Evolutionary conservation across 2,797 vertebrate genomes (phyloP).

Genomic region (Gymnoscopelus braueri): DNA sequence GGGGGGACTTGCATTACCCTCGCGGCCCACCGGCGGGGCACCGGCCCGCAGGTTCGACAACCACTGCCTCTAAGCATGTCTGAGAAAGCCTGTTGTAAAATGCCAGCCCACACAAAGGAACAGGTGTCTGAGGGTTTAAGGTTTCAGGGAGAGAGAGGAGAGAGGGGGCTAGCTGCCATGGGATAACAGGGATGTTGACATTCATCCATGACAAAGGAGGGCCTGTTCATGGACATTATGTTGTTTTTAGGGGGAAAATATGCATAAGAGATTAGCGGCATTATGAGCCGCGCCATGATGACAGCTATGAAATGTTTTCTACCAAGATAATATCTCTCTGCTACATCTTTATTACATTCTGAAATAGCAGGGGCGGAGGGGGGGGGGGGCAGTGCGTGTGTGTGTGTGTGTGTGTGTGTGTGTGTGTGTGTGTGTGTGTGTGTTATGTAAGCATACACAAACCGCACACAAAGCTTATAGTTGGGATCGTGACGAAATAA

Average conservation of each 20-base stretch:
- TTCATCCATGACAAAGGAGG: slow-evolving; percentile 76
- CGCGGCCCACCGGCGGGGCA: no score
- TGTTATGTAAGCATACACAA: no score
- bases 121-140: slow-evolving; percentile 83
- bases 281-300: slow-evolving; percentile 63
- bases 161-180: slow-evolving; percentile 31
- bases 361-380: slow-evolving; percentile 23
- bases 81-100: slow-evolving; percentile 76
- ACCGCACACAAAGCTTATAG: no score
- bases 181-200: slow-evolving; percentile 81
- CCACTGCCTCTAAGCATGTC: slow-evolving; percentile 55
- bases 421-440: no score
- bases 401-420: no score
- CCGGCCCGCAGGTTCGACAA: no score
- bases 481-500: no score
- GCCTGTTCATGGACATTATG: slow-evolving; percentile 74
- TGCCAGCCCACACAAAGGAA: slow-evolving; percentile 82
- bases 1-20: no score
- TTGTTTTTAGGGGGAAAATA: slow-evolving; percentile 71
- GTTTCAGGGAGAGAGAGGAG: slow-evolving; percentile 73
- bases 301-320: slow-evolving; percentile 69
- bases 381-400: no score
- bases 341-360: slow-evolving; percentile 56
- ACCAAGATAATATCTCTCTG: slow-evolving; percentile 39
- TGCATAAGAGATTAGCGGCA: slow-evolving; percentile 68